phyloP scores from a whole-genome alignment of 2,888 invertebrate species.

The Pachymerium ferrugineum region DNA sequence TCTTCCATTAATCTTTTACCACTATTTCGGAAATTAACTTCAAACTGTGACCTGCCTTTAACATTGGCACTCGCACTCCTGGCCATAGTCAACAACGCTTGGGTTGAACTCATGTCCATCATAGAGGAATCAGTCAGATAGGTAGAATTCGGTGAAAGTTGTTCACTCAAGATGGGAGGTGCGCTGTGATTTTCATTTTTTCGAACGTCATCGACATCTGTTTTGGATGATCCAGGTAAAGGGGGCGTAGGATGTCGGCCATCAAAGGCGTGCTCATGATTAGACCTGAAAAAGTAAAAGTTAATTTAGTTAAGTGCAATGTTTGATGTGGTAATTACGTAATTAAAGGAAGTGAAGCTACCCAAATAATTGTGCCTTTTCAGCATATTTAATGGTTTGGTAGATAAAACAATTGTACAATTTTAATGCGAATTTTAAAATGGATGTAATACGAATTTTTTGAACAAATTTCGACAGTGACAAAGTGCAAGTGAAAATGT shows the following conservation, averaged over 20 bases:
- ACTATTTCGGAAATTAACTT: slow-evolving; percentile 52
- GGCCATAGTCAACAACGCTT: slow-evolving; percentile 57
- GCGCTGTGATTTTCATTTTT: slow-evolving; percentile 38
- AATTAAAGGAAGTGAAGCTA: no score
- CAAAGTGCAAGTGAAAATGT: no score
- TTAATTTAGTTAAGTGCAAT: no score
- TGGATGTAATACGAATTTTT: no score
- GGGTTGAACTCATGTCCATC: slow-evolving; percentile 83
- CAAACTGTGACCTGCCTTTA: slow-evolving; percentile 48
- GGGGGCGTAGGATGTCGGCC: slow-evolving; percentile 54
- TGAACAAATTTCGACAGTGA: no score
- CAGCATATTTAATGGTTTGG: no score
- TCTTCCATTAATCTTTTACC: slow-evolving; percentile 39
- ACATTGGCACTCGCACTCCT: slow-evolving; percentile 53
- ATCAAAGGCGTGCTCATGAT: slow-evolving; percentile 63
- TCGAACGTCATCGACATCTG: slow-evolving; percentile 35
- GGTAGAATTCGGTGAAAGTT: slow-evolving; percentile 40
- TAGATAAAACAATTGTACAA: no score
- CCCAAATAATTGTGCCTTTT: no score
- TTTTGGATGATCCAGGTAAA: slow-evolving; percentile 49
- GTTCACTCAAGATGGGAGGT: slow-evolving; percentile 36
- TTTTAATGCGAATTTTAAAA: no score
- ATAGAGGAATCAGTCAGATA: slow-evolving; percentile 51
- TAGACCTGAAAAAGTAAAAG: no score
- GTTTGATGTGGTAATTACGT: no score